A percentile compares a stretch with the other conserved stretches of the same genome.
Conservation (phyloP, 2,888 invertebrate species). For the Cancer borealis region DNA sequence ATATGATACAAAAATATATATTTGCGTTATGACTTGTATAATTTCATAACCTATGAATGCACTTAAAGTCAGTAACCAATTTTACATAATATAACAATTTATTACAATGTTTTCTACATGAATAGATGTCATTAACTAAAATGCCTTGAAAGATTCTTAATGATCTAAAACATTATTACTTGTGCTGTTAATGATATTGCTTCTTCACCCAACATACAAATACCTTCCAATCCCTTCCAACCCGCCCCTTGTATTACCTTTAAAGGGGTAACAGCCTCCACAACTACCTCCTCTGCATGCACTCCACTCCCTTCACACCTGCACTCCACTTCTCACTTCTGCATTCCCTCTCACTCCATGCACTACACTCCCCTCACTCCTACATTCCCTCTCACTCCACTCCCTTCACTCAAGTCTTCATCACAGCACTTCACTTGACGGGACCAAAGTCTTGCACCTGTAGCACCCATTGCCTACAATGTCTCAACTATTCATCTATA, state of each 20-base stretch:
- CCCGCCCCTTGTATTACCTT: background rate
- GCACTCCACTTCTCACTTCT: background rate
- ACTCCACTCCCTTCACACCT: too few relatives aligned
- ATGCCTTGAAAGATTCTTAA: background rate
- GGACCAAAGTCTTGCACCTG: too few relatives aligned
- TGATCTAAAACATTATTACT: background rate
- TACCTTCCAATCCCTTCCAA: background rate
- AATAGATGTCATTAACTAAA: background rate
- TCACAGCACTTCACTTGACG: too few relatives aligned
- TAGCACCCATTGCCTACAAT: too few relatives aligned
- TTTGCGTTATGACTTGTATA: background rate
- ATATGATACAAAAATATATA: background rate
- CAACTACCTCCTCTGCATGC: background rate
- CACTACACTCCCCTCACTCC: too few relatives aligned
- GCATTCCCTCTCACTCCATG: too few relatives aligned
- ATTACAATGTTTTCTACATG: background rate
- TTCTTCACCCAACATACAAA: background rate
- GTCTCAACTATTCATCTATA: too few relatives aligned
- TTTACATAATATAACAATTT: background rate
- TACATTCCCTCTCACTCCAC: too few relatives aligned
- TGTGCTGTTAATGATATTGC: background rate
- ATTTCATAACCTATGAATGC: conserved; percentile 7
- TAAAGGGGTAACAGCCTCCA: background rate
- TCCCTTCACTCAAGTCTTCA: too few relatives aligned
- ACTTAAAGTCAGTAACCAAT: background rate